Evolutionary conservation across 23 tunicate genomes (phyloP).

Genomic region (Aplidium turbinatum): DNA sequence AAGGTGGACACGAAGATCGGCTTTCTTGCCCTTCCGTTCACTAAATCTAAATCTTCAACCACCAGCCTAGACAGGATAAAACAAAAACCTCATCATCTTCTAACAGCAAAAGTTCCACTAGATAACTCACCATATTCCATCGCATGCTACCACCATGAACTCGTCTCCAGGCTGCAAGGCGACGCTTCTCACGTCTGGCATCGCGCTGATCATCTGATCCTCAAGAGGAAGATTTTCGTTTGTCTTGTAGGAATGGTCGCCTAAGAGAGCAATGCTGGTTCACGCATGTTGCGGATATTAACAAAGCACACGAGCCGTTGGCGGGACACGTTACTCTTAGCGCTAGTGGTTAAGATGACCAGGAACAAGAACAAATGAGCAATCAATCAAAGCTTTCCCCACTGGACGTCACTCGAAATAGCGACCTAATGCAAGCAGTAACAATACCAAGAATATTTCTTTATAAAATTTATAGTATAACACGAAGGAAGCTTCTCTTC

Average conservation of each 20-base stretch:
- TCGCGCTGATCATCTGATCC: slow-evolving; percentile 78
- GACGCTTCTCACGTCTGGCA: slow-evolving; percentile 80
- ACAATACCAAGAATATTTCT: no score
- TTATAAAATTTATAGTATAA: no score
- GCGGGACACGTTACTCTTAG: background rate
- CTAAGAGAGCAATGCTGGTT: slow-evolving; percentile 22
- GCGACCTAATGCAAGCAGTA: no score
- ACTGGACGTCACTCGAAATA: no score
- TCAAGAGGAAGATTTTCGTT: slow-evolving; percentile 64
- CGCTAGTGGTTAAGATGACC: background rate
- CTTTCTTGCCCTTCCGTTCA: no score
- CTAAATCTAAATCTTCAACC: no score
- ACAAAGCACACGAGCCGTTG: background rate
- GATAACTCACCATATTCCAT: slow-evolving; percentile 79
- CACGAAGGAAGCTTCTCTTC: no score
- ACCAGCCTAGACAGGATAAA: no score
- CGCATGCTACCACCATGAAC: slow-evolving; percentile 90
- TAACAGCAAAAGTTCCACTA: no score
- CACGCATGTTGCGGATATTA: background rate
- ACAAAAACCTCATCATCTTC: no score
- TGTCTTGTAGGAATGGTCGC: slow-evolving; percentile 86
- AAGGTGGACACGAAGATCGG: no score
- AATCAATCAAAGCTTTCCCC: slow-evolving; percentile 12
- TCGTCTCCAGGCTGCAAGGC: slow-evolving; percentile 62
- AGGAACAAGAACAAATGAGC: background rate